These are phyloP conservation scores for Drosophila chauvacae DNA, from an alignment of 1,140 invertebrate species.

Conservation along the genomic window DNA sequence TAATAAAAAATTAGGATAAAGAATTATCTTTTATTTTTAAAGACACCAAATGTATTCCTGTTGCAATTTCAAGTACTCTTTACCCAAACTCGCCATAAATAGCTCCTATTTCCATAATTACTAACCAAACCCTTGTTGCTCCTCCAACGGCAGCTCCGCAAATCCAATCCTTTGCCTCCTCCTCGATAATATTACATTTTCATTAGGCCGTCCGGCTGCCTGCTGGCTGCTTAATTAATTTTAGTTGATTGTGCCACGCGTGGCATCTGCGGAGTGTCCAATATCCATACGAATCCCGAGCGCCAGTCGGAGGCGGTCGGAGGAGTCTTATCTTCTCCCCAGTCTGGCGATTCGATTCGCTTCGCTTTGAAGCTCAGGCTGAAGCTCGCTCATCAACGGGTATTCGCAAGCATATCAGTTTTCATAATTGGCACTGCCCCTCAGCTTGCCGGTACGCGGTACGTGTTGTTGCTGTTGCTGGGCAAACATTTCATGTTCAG, in stretches of 20 bases:
- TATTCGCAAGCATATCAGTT: slow-evolving; percentile 80
- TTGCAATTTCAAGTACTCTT: not conserved
- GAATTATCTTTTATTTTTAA: too few relatives aligned
- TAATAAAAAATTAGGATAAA: too few relatives aligned
- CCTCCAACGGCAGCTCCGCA: not conserved
- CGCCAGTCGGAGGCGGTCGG: slow-evolving; percentile 19
- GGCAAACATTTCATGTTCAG: slow-evolving; percentile 80
- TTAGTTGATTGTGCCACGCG: slow-evolving; percentile 60
- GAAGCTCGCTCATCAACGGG: slow-evolving; percentile 80
- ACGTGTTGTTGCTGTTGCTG: slow-evolving; percentile 53
- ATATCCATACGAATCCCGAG: slow-evolving; percentile 58
- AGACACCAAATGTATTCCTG: not conserved
- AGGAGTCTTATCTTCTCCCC: slow-evolving; percentile 21
- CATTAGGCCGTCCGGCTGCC: slow-evolving; percentile 56
- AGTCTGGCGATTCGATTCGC: slow-evolving; percentile 37
- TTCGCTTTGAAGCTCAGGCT: slow-evolving; percentile 39
- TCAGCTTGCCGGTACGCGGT: slow-evolving; percentile 24
- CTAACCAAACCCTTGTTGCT: slow-evolving; percentile 2
- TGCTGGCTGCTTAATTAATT: slow-evolving; percentile 70
- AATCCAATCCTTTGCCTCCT: slow-evolving; percentile 25
- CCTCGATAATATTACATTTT: slow-evolving; percentile 66
- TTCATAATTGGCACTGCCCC: slow-evolving; percentile 80
- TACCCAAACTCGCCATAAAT: not conserved
- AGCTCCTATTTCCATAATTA: slow-evolving; percentile 8
- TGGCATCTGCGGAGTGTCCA: slow-evolving; percentile 76